Evolutionary conservation across 2,113 vertebrate species (phyloP), one percentile per base, ranked within the genome.

Genomic region (Eurystomus gularis): DNA sequence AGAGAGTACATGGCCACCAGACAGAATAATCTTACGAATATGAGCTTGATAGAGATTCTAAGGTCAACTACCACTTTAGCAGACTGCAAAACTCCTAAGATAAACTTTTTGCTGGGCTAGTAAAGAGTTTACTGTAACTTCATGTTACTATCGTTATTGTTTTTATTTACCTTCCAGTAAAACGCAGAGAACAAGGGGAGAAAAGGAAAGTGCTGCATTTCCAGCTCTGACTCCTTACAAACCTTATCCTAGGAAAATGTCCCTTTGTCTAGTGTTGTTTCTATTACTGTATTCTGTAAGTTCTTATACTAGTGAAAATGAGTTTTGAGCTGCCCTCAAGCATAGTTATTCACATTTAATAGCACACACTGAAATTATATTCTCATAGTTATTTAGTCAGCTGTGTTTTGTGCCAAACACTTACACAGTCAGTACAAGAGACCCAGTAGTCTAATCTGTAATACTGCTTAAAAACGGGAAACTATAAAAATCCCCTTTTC

Each of bases 131-230:
- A 25, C 46, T 82, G 14, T 37, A 71, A 65, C 51, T 42, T 70
- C 10, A 54, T 31, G 17, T 39, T 65, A 61, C 71, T 39, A 33
- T 19, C 31, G 21, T 75, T 52, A 68, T 29, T 46, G 18, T 48
- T 76, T 81, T 60, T 44, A n/a, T n/a, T n/a, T n/a, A 39, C 9
- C 20, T 20, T 52, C 29, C 44, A 77, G 44, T 35, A 17, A 81
- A 66, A 72, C 11, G 46, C 0, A 10, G 0, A 25, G 31, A 18
- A 7, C 17, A 60, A 35, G 5, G 12, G 39, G 6, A 61, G 7
- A 68, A 70, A 13, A 82, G 11, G 13, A 49, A 84, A 69, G 20
- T 3, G 0, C 18, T 58, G 33, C 1, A 0, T 60, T 76, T 76
- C 55, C 25, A 64, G 40, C 23, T 40, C 17, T 25, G 19, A n/a